These are phyloP conservation scores for Apogon hyalosoma DNA, from an alignment of 2,797 vertebrate species.

Conservation along the genomic window DNA sequence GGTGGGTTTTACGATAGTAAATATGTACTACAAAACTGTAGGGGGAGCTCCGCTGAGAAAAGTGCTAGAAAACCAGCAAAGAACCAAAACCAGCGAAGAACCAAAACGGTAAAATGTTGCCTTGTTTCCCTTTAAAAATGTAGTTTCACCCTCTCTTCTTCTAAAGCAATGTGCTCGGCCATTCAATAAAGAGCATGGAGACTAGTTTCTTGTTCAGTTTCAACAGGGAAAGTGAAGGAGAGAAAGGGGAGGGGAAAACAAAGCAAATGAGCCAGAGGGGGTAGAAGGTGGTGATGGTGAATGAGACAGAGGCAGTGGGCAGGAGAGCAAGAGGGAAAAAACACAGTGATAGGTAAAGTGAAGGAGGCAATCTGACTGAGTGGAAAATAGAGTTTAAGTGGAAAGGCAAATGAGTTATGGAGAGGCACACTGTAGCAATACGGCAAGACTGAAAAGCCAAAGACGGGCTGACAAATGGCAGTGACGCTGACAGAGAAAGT, in stretches of 20 bases:
- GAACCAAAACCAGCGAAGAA: too few species aligned
- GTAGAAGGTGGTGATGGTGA: conserved; percentile 2
- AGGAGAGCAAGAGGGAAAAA: not conserved
- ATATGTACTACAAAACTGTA: too few species aligned
- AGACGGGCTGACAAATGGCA: conserved; percentile 27
- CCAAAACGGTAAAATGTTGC: too few species aligned
- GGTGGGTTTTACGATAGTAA: too few species aligned
- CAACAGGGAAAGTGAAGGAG: not conserved
- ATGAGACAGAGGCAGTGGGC: not conserved
- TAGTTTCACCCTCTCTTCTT: too few species aligned
- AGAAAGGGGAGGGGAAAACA: not conserved
- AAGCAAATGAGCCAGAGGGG: not conserved
- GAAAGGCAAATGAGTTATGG: conserved; percentile 40
- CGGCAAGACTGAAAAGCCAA: conserved; percentile 24
- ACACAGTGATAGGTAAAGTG: not conserved
- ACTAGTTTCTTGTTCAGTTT: conserved; percentile 47
- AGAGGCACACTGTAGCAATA: conserved; percentile 30
- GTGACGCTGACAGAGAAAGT: conserved; percentile 29
- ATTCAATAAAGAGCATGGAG: too few species aligned
- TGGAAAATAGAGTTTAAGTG: conserved; percentile 35
- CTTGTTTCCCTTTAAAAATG: too few species aligned
- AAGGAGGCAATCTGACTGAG: conserved; percentile 23
- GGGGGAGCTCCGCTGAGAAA: too few species aligned
- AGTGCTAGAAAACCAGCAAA: too few species aligned
- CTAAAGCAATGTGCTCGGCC: too few species aligned